A percentile compares a stretch with the other conserved stretches of the same genome.
These are phyloP conservation scores for Drosophila setifemur DNA, from an alignment of 1,140 invertebrate species.

Conservation along the genomic window DNA sequence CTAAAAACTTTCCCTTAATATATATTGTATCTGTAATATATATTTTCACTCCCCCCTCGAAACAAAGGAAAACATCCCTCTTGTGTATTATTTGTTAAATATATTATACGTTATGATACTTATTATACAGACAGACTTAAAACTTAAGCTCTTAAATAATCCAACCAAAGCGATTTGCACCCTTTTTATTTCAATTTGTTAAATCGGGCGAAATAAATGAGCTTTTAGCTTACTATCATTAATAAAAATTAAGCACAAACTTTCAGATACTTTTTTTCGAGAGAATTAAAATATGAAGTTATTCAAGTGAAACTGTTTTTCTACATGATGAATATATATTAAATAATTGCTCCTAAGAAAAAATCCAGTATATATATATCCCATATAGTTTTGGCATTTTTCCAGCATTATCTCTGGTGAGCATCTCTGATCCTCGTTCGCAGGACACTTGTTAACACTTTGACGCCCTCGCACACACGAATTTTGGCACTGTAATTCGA, in stretches of 20 bases:
- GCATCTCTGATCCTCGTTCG: constrained; percentile 32
- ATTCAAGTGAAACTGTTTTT: too few relatives aligned
- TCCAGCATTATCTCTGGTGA: neutral
- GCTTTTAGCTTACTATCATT: neutral
- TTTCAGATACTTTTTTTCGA: too few relatives aligned
- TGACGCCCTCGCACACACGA: constrained; percentile 66
- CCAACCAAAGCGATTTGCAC: neutral
- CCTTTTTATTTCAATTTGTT: neutral
- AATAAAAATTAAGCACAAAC: neutral
- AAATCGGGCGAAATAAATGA: neutral
- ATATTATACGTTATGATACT: too few relatives aligned
- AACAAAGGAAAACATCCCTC: neutral
- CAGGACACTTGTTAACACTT: constrained; percentile 80
- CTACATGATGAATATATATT: too few relatives aligned
- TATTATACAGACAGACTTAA: too few relatives aligned
- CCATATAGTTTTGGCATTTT: neutral
- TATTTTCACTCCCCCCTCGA: too few relatives aligned
- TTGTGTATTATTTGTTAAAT: too few relatives aligned
- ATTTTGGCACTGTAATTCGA: constrained; percentile 70
- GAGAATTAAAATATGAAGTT: too few relatives aligned
- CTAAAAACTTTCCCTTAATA: too few relatives aligned
- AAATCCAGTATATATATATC: too few relatives aligned
- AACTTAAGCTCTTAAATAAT: neutral
- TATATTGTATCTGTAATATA: too few relatives aligned
- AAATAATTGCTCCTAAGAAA: too few relatives aligned